phyloP scores from a whole-genome alignment of 1,140 invertebrate genomes.

The Drosophila ogumai region DNA sequence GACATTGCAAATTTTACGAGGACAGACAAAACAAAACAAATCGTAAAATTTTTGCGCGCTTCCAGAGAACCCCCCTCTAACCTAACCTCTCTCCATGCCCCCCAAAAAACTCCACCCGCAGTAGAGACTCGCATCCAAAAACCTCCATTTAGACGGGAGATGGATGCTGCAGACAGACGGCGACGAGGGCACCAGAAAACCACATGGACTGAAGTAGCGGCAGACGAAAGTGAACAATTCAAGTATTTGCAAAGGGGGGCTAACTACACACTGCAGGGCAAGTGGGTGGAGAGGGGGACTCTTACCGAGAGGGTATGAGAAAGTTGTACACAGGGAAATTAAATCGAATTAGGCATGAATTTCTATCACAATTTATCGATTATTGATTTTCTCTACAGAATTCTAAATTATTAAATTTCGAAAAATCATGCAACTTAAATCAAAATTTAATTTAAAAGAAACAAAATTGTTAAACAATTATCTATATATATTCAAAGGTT shows the following conservation, averaged over 20 bases:
- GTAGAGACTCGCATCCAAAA: slow-evolving; percentile 7
- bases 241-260: slow-evolving; percentile 25
- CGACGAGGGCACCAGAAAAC: slow-evolving; percentile 30
- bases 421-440: no score
- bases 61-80: slow-evolving; percentile 12
- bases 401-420: no score
- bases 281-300: neutral
- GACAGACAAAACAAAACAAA: slow-evolving; percentile 75
- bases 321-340: neutral
- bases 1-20: slow-evolving; percentile 73
- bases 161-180: slow-evolving; percentile 50
- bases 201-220: slow-evolving; percentile 22
- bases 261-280: neutral
- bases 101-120: neutral
- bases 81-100: neutral
- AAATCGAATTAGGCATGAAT: neutral
- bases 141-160: slow-evolving; percentile 41
- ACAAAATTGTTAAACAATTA: no score
- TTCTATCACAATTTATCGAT: no score
- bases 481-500: no score
- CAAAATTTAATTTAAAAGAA: no score
- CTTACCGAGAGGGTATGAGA: neutral
- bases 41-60: slow-evolving; percentile 58
- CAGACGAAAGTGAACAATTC: slow-evolving; percentile 62
- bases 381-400: no score